Conservation (phyloP, 2,113 vertebrate genomes). For the Perca flavescens region DNA sequence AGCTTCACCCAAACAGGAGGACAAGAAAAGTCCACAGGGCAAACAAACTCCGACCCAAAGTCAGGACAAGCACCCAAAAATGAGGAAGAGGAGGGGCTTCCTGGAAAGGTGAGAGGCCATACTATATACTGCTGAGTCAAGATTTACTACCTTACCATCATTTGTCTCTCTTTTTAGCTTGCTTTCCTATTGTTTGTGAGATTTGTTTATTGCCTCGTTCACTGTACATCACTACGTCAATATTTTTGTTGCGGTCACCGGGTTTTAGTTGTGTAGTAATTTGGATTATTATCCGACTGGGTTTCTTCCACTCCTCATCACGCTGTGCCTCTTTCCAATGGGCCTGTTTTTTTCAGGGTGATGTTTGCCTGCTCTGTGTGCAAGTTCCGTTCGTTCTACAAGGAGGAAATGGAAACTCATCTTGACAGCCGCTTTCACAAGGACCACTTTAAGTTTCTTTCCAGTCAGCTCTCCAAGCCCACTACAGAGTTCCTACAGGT, state of each 20-base stretch:
- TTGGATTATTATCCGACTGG: background rate
- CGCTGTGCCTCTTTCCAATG: background rate
- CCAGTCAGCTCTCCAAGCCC: slow-evolving; percentile 90
- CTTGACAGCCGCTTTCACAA: slow-evolving; percentile 95
- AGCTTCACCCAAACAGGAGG: slow-evolving; percentile 80
- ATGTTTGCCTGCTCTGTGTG: slow-evolving; percentile 95
- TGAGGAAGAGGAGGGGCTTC: slow-evolving; percentile 90
- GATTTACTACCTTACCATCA: background rate
- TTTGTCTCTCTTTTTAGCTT: background rate
- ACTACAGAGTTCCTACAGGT: slow-evolving; percentile 95
- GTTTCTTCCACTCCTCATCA: background rate
- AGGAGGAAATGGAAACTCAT: slow-evolving; percentile 91
- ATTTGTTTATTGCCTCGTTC: background rate
- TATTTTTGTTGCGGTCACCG: background rate
- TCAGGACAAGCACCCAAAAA: slow-evolving; percentile 74
- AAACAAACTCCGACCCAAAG: slow-evolving; percentile 66
- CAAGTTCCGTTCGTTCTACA: slow-evolving; percentile 94
- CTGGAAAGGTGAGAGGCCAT: slow-evolving; percentile 88
- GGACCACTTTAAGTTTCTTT: slow-evolving; percentile 93
- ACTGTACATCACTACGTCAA: background rate
- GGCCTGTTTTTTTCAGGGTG: slow-evolving; percentile 81
- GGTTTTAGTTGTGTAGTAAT: background rate
- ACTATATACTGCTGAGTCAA: background rate
- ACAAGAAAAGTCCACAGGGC: slow-evolving; percentile 84
- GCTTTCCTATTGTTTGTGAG: background rate